phyloP scores from a whole-genome alignment of 1,140 invertebrate species.

The Dendroctonus ponderosae region DNA sequence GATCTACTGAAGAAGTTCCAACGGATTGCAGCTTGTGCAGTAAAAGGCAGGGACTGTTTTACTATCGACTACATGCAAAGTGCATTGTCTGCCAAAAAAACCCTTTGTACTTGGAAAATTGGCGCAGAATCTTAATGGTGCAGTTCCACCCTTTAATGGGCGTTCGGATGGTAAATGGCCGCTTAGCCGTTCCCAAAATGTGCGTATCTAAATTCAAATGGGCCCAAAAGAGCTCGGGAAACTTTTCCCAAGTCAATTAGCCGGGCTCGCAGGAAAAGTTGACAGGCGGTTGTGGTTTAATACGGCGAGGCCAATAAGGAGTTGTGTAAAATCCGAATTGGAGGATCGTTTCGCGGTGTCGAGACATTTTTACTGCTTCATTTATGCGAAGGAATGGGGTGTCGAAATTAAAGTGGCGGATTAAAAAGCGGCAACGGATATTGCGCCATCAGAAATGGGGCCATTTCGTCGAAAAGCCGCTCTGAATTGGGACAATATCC shows the following conservation, averaged over 20 bases:
- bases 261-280: conserved; percentile 8
- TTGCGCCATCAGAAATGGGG: conserved; percentile 9
- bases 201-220: conserved; percentile 22
- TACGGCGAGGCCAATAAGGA: conserved; percentile 17
- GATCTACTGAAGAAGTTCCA: no score
- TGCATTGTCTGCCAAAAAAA: no score
- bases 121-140: no score
- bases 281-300: conserved; percentile 6
- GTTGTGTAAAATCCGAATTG: conserved; percentile 22
- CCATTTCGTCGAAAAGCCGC: background rate
- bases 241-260: conserved; percentile 24
- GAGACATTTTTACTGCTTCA: conserved; percentile 31
- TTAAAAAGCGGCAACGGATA: conserved; percentile 18
- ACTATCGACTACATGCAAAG: no score
- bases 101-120: no score
- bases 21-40: no score
- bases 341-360: conserved; percentile 25
- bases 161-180: background rate
- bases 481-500: no score
- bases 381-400: conserved; percentile 27
- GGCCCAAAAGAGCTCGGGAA: conserved; percentile 6
- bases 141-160: background rate
- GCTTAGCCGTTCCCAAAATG: conserved; percentile 4
- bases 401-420: conserved; percentile 29
- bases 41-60: no score